These are phyloP conservation scores for Cantharis lateralis DNA, from an alignment of 2,888 invertebrate genomes.

Conservation along the genomic window DNA sequence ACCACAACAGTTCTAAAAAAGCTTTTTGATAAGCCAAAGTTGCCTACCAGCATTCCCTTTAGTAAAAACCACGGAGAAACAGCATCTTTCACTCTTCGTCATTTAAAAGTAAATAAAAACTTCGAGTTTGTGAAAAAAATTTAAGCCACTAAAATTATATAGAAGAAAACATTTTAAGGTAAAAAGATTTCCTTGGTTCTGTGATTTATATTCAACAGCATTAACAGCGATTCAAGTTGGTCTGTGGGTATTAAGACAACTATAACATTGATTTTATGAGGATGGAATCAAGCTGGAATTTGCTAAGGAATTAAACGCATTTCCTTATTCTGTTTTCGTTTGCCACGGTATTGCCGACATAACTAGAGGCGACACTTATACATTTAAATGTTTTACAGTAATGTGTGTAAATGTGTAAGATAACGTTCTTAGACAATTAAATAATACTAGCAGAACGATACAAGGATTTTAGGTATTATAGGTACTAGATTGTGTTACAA, in stretches of 20 bases:
- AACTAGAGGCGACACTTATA: conserved; percentile 15
- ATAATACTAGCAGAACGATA: not conserved
- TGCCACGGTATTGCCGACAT: conserved; percentile 14
- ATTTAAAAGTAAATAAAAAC: not conserved
- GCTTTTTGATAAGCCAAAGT: not conserved
- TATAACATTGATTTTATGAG: conserved; percentile 37
- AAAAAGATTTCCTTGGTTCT: not conserved
- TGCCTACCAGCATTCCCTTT: not conserved
- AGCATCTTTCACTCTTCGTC: not conserved
- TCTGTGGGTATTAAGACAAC: conserved; percentile 36
- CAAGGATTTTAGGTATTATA: not conserved
- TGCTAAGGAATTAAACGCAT: conserved; percentile 33
- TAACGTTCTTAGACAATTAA: conserved; percentile 14
- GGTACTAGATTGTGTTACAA: not conserved
- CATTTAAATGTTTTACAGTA: conserved; percentile 11
- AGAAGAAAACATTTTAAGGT: not conserved
- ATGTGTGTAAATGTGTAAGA: conserved; percentile 8
- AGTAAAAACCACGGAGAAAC: not conserved
- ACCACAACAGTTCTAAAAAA: not conserved
- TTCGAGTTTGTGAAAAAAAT: not conserved
- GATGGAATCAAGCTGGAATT: conserved; percentile 29
- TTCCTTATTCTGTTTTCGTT: conserved; percentile 20
- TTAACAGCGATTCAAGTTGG: conserved; percentile 14
- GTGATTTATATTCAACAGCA: not conserved
- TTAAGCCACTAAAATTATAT: not conserved